These are phyloP conservation scores for Dryobota labecula DNA, from an alignment of 2,888 invertebrate species.

Conservation along the genomic window DNA sequence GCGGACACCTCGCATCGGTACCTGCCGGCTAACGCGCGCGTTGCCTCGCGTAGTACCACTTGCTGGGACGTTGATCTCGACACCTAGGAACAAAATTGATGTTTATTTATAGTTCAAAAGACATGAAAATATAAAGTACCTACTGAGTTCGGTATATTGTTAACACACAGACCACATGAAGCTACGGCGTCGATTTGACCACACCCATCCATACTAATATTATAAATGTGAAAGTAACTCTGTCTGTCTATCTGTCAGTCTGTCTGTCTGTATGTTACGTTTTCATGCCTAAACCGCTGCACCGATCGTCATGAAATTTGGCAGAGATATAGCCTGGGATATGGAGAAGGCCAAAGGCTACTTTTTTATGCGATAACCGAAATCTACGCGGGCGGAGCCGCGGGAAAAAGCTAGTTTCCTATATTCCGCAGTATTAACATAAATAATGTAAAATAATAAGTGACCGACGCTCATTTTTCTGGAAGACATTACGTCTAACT, in stretches of 20 bases:
- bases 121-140: background rate
- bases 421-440: background rate
- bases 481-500: background rate
- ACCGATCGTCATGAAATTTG: too few relatives aligned
- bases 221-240: too few relatives aligned
- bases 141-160: background rate
- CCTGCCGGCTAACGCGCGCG: constrained; percentile 92
- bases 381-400: too few relatives aligned
- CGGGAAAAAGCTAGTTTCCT: too few relatives aligned
- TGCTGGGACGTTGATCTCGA: constrained; percentile 92
- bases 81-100: constrained; percentile 83
- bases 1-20: constrained; percentile 94
- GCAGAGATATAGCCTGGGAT: too few relatives aligned
- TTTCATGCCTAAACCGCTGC: too few relatives aligned
- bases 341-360: too few relatives aligned
- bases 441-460: background rate
- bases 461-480: background rate
- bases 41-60: constrained; percentile 92
- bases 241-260: too few relatives aligned
- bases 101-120: background rate
- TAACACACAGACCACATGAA: too few relatives aligned
- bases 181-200: background rate
- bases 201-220: too few relatives aligned
- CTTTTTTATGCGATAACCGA: too few relatives aligned
- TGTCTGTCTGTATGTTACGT: too few relatives aligned